These are phyloP conservation scores for Stigmatopora nigra DNA, from an alignment of 2,113 vertebrate genomes.

Conservation along the genomic window DNA sequence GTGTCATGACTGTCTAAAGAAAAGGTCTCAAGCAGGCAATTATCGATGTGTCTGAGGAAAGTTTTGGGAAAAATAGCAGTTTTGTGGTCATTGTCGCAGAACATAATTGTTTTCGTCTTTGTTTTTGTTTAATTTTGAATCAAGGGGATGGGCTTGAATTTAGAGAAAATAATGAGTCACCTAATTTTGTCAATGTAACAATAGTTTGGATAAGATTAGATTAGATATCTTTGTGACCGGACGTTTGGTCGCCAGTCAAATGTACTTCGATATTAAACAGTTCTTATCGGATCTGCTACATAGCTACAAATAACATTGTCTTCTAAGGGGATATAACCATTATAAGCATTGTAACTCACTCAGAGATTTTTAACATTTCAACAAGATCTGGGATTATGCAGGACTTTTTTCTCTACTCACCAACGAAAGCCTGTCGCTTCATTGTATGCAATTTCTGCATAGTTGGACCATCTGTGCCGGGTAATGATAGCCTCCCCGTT, in stretches of 20 bases:
- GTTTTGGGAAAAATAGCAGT: background rate
- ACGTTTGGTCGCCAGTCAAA: no score
- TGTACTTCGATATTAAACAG: no score
- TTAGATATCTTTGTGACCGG: no score
- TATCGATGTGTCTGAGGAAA: slow-evolving; percentile 13
- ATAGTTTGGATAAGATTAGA: background rate
- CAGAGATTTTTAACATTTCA: background rate
- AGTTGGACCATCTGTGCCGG: no score
- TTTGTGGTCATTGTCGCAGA: slow-evolving; percentile 16
- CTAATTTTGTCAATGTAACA: background rate
- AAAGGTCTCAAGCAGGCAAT: slow-evolving; percentile 16
- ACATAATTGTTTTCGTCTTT: background rate
- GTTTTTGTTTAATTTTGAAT: background rate
- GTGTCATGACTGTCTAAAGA: slow-evolving; percentile 18
- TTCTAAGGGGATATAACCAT: background rate
- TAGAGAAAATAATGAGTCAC: background rate
- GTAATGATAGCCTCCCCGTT: background rate
- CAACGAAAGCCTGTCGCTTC: no score
- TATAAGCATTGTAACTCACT: background rate
- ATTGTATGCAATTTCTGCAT: no score
- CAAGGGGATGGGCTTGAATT: no score
- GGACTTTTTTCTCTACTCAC: background rate
- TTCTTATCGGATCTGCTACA: no score
- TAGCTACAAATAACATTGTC: background rate
- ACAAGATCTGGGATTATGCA: background rate